These are phyloP conservation scores for Phenganax subtilis DNA, from an alignment of 92 coral and sea anemone genomes.

Conservation along the genomic window DNA sequence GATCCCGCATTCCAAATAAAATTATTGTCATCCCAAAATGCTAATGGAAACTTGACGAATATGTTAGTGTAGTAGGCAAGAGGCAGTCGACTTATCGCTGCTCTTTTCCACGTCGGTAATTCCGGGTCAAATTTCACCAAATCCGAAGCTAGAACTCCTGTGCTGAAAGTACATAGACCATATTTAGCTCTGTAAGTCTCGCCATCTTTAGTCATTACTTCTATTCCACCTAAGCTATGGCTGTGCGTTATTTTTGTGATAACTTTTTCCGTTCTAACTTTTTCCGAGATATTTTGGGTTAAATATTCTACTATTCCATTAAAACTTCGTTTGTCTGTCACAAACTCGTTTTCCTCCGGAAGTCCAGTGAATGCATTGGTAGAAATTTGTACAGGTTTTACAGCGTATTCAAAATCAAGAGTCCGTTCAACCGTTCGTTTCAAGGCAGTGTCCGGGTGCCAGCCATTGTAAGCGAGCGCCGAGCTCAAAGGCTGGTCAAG, in stretches of 20 bases:
- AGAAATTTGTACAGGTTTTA: slow-evolving; percentile 42
- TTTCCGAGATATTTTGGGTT: slow-evolving; percentile 46
- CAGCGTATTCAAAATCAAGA: slow-evolving; percentile 54
- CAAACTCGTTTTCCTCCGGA: slow-evolving; percentile 46
- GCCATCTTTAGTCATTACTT: slow-evolving; percentile 53
- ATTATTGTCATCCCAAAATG: slow-evolving; percentile 75
- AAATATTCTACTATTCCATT: slow-evolving; percentile 44
- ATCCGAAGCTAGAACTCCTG: slow-evolving; percentile 64
- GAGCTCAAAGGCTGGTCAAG: slow-evolving; percentile 50
- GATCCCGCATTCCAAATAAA: slow-evolving; percentile 53
- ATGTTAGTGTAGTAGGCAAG: slow-evolving; percentile 69
- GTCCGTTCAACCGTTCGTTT: slow-evolving; percentile 52
- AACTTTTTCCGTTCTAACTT: slow-evolving; percentile 45
- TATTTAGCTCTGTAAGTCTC: slow-evolving; percentile 51
- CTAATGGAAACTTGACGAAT: slow-evolving; percentile 58
- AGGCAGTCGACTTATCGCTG: slow-evolving; percentile 53
- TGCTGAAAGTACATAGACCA: slow-evolving; percentile 65
- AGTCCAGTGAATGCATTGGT: slow-evolving; percentile 29
- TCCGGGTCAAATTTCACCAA: slow-evolving; percentile 62
- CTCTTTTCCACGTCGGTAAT: slow-evolving; percentile 66
- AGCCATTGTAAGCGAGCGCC: slow-evolving; percentile 45
- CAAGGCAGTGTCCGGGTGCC: slow-evolving; percentile 53
- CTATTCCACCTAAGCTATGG: slow-evolving; percentile 3
- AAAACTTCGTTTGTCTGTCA: slow-evolving; percentile 56
- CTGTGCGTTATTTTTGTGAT: slow-evolving; percentile 38